phyloP scores from a whole-genome alignment of 1,140 invertebrate species.

The Drosophila sechellia region DNA sequence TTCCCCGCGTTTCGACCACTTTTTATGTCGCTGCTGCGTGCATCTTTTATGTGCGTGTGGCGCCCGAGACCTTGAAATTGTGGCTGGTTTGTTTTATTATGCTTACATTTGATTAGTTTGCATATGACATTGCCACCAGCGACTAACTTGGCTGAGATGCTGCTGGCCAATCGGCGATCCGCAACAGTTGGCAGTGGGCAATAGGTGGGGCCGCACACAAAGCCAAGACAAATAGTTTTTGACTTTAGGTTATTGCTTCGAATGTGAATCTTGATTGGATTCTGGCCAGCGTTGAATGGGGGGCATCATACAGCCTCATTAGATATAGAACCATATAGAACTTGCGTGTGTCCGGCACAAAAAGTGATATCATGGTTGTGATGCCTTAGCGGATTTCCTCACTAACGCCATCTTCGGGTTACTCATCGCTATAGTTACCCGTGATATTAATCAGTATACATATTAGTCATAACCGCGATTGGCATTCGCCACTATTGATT shows the following conservation, averaged over 20 bases:
- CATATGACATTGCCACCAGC: slow-evolving; percentile 81
- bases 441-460: slow-evolving; percentile 62
- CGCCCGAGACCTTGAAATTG: slow-evolving; percentile 80
- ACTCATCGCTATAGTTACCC: slow-evolving; percentile 66
- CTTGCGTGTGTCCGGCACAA: slow-evolving; percentile 1
- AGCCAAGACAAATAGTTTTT: slow-evolving; percentile 68
- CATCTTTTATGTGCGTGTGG: slow-evolving; percentile 80
- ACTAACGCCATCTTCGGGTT: slow-evolving; percentile 17
- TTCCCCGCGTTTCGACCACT: slow-evolving; percentile 8
- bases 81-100: slow-evolving; percentile 78
- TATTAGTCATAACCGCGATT: slow-evolving; percentile 48
- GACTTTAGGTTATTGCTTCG: slow-evolving; percentile 39
- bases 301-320: background rate
- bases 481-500: slow-evolving; percentile 53
- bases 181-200: slow-evolving; percentile 15
- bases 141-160: slow-evolving; percentile 32
- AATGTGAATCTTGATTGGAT: slow-evolving; percentile 57
- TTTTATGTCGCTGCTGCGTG: slow-evolving; percentile 75
- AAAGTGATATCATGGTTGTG: slow-evolving; percentile 20
- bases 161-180: slow-evolving; percentile 13
- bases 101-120: slow-evolving; percentile 82
- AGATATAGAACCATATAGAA: slow-evolving; percentile 4
- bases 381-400: slow-evolving; percentile 5
- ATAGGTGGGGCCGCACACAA: slow-evolving; percentile 53
- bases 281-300: background rate